These are phyloP conservation scores for Esox niger DNA, from an alignment of 2,113 vertebrate species.

Conservation along the genomic window DNA sequence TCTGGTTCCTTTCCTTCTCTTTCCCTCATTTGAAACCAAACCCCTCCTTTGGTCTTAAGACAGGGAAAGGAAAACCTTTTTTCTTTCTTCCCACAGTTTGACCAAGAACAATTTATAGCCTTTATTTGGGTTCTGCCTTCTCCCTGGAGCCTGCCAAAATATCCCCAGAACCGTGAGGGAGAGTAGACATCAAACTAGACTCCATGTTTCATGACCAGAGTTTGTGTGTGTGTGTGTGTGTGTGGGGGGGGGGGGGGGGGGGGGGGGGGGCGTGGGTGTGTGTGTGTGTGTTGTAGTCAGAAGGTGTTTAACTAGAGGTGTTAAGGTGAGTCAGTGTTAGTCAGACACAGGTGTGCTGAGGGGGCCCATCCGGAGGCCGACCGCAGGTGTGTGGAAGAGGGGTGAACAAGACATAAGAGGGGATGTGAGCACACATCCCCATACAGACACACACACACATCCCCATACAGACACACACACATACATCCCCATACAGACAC, in stretches of 20 bases:
- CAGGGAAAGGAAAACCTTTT: background rate
- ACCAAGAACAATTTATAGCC: background rate
- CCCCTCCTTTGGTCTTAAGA: background rate
- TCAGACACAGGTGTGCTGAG: background rate
- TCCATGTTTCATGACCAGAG: background rate
- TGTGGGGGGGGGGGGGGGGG: background rate
- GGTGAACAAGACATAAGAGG: background rate
- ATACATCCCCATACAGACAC: background rate
- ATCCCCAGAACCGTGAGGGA: background rate
- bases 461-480: background rate
- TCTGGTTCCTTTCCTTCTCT: background rate
- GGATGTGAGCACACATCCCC: background rate
- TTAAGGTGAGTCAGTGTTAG: background rate
- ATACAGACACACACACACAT: background rate
- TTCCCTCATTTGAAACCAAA: background rate
- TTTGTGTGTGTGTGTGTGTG: background rate
- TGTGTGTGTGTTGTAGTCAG: conserved; percentile 9
- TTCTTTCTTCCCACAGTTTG: conserved; percentile 3
- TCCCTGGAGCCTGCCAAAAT: conserved; percentile 1
- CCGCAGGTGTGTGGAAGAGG: background rate
- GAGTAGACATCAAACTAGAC: background rate
- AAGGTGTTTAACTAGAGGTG: no score
- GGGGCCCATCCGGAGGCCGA: background rate
- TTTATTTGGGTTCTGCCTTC: conserved; percentile 1
- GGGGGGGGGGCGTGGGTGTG: background rate